These are phyloP conservation scores for Petrolisthes cinctipes DNA, from an alignment of 2,888 invertebrate species.

Conservation along the genomic window DNA sequence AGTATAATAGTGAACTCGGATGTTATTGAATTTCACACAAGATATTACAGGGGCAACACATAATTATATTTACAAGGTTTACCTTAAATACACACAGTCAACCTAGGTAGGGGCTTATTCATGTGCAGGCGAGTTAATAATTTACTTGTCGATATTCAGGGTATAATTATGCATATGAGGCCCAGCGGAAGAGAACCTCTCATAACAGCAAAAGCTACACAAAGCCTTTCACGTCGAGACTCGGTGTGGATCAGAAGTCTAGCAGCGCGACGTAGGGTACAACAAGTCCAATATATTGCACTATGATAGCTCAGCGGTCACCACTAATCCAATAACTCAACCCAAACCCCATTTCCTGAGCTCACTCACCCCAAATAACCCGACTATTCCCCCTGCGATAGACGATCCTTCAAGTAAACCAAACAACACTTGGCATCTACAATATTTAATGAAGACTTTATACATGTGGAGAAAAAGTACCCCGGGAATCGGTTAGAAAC, in stretches of 20 bases:
- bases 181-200: neutral
- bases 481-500: slow-evolving; percentile 17
- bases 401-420: too few species aligned
- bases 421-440: too few species aligned
- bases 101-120: too few species aligned
- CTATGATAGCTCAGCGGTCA: slow-evolving; percentile 53
- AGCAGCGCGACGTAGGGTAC: neutral
- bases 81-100: too few species aligned
- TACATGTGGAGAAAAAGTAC: neutral
- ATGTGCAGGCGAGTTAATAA: too few species aligned
- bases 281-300: slow-evolving; percentile 41
- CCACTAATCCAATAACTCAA: slow-evolving; percentile 42
- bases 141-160: too few species aligned
- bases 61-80: too few species aligned
- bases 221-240: neutral
- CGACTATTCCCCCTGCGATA: neutral
- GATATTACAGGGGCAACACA: too few species aligned
- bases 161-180: neutral
- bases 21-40: too few species aligned
- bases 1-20: too few species aligned
- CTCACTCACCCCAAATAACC: neutral
- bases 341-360: slow-evolving; percentile 42
- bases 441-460: neutral
- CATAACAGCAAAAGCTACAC: neutral
- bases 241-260: slow-evolving; percentile 19